Conservation (phyloP, 1,140 invertebrate species). For the Prorops nasuta region DNA sequence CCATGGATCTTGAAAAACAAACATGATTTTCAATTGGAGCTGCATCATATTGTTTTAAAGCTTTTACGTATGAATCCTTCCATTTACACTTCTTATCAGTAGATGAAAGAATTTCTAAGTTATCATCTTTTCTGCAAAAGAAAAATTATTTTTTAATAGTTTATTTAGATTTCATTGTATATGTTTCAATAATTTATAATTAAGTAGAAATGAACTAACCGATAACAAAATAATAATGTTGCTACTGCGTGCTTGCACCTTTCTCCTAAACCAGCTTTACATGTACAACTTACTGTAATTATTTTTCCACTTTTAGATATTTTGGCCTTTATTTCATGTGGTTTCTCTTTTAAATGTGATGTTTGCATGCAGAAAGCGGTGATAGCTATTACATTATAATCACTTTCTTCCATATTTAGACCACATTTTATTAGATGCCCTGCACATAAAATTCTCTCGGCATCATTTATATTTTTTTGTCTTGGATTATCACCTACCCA, state of each 20-base stretch:
- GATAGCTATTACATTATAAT: background rate
- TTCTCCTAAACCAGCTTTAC: conserved; percentile 9
- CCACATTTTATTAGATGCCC: conserved; percentile 8
- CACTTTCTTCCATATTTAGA: background rate
- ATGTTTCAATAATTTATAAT: too few relatives aligned
- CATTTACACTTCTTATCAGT: conserved; percentile 14
- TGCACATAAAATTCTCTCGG: background rate
- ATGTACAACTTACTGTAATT: conserved; percentile 5
- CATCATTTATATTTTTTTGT: conserved; percentile 4
- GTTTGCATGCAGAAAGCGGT: conserved; percentile 12
- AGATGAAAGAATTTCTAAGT: conserved; percentile 1
- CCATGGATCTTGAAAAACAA: background rate
- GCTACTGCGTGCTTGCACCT: conserved; percentile 12
- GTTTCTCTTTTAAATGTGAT: conserved; percentile 5
- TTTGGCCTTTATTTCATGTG: conserved; percentile 7
- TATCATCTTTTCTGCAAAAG: conserved; percentile 4
- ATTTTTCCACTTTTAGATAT: conserved; percentile 7
- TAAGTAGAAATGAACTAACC: conserved; percentile 5
- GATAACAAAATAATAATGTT: conserved; percentile 8
- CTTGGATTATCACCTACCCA: conserved; percentile 6
- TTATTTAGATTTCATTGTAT: background rate
- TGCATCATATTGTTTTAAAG: conserved; percentile 9
- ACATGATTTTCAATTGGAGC: conserved; percentile 2
- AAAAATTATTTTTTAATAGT: background rate
- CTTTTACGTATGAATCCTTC: background rate